Evolutionary conservation across 2,797 vertebrate genomes (phyloP).

Genomic region (Melopsittacus undulatus): DNA sequence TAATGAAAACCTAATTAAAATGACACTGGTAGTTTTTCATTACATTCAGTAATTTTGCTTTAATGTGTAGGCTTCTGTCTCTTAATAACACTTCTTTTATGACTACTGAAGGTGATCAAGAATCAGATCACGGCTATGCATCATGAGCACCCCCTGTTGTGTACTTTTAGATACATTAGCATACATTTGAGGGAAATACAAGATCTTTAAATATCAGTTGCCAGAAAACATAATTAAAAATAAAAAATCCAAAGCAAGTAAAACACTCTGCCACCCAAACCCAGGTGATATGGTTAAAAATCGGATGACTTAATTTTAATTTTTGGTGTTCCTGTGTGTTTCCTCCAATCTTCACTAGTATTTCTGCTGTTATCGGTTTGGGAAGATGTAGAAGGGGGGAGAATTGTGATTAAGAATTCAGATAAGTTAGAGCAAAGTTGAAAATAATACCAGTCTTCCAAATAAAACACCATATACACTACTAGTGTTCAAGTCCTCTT

Average conservation of each 20-base stretch:
- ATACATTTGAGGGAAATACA: neutral
- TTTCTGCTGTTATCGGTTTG: neutral
- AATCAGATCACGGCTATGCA: neutral
- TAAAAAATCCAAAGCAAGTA: neutral
- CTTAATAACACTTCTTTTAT: slow-evolving; percentile 3
- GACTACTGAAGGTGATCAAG: neutral
- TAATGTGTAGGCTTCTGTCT: neutral
- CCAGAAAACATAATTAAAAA: neutral
- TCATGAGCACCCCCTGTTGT: neutral
- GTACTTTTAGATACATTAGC: neutral
- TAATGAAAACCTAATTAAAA: slow-evolving; percentile 30
- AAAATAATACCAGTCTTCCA: neutral
- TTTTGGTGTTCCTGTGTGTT: neutral
- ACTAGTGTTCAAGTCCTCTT: neutral
- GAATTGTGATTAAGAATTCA: neutral
- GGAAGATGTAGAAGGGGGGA: neutral
- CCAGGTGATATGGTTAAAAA: fast-evolving
- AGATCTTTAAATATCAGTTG: neutral
- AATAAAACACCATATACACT: neutral
- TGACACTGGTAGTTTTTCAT: neutral
- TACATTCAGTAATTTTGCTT: neutral
- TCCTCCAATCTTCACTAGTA: neutral
- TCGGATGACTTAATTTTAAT: neutral
- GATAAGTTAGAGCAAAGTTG: neutral
- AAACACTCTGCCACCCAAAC: neutral